Percentiles rank a stretch among this genome's conserved stretches.
Conservation (phyloP, 2,797 vertebrate genomes). For the Macroramphosus scolopax region DNA sequence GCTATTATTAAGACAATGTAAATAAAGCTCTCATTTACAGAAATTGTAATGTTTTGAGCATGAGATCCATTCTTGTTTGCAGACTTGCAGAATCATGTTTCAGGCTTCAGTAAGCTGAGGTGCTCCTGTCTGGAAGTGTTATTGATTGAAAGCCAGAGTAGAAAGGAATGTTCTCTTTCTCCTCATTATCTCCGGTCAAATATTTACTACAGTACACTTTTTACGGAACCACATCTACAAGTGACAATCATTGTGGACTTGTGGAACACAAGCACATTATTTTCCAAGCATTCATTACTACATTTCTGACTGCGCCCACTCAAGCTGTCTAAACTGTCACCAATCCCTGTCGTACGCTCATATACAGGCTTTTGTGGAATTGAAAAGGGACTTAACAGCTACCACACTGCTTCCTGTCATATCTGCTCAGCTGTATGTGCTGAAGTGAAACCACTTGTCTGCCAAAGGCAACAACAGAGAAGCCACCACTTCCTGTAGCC, state of each 20-base stretch:
- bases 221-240: no score
- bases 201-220: no score
- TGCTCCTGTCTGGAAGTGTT: background rate
- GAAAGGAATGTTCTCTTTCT: background rate
- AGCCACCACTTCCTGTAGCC: slow-evolving; percentile 37
- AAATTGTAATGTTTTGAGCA: background rate
- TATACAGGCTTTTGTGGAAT: slow-evolving; percentile 10
- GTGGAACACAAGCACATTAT: no score
- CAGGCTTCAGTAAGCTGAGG: slow-evolving; percentile 5
- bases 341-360: background rate
- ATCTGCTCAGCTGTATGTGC: slow-evolving; percentile 10
- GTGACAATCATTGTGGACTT: slow-evolving; percentile 6
- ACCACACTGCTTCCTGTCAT: slow-evolving; percentile 24
- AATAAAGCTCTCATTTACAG: background rate
- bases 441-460: slow-evolving; percentile 23
- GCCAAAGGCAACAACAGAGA: slow-evolving; percentile 16
- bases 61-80: background rate
- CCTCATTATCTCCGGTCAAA: no score
- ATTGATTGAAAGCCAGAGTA: slow-evolving; percentile 1
- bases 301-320: slow-evolving; percentile 4
- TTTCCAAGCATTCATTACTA: background rate
- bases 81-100: slow-evolving; percentile 40
- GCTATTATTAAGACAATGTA: background rate
- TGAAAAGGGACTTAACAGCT: slow-evolving; percentile 7
- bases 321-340: background rate